A percentile compares a stretch with the other conserved stretches of the same genome.
Evolutionary conservation across 2,797 vertebrate genomes (phyloP).

Genomic region (Phataginus tricuspis): DNA sequence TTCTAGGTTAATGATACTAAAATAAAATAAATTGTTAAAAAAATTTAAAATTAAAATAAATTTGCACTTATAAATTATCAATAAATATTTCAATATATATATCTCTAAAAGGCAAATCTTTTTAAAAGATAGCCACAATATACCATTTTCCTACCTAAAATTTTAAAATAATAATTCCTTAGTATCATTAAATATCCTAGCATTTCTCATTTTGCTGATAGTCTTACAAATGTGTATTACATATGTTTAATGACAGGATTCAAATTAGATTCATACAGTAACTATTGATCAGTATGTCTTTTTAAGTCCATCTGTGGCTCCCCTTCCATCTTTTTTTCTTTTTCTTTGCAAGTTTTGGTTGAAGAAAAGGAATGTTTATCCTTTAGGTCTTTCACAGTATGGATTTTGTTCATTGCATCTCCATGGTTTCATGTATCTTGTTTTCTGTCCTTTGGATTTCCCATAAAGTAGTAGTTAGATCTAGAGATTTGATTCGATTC

Average conservation of each 20-base stretch:
- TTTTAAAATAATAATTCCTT: neutral
- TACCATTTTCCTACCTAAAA: neutral
- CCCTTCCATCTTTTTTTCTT: neutral
- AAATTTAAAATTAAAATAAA: too few relatives aligned
- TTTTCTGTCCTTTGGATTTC: slow-evolving; percentile 22
- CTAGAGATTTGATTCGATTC: neutral
- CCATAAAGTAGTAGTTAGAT: slow-evolving; percentile 19
- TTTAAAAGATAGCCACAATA: neutral
- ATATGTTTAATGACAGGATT: neutral
- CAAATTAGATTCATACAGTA: neutral
- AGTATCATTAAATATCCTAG: neutral
- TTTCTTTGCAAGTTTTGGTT: slow-evolving; percentile 3
- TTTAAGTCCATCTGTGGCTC: neutral
- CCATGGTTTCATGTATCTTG: slow-evolving; percentile 35
- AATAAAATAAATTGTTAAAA: too few relatives aligned
- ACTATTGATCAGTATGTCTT: neutral
- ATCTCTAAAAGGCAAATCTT: neutral
- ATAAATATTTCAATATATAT: neutral
- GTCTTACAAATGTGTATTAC: neutral
- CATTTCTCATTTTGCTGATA: slow-evolving; percentile 20
- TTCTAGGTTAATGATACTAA: too few relatives aligned
- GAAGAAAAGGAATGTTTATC: slow-evolving; percentile 19
- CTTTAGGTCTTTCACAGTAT: neutral
- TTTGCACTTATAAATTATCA: neutral
- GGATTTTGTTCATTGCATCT: neutral